These are phyloP conservation scores for Prorops nasuta DNA, from an alignment of 1,140 invertebrate genomes.

Conservation along the genomic window DNA sequence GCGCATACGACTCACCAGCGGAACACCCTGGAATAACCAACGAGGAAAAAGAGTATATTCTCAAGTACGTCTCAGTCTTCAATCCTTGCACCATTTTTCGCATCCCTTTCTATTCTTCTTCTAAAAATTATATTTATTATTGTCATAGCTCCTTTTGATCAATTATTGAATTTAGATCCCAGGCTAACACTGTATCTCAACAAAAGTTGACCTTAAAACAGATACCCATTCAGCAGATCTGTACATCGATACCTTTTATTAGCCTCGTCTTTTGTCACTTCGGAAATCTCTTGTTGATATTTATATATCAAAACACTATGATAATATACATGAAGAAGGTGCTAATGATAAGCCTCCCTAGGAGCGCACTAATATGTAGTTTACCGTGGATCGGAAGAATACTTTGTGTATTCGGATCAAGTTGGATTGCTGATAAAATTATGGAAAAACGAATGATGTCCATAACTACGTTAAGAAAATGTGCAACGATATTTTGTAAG, in stretches of 20 bases:
- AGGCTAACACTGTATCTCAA: constrained; percentile 25
- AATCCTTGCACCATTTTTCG: too few species aligned
- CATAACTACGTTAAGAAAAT: constrained; percentile 65
- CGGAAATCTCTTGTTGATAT: constrained; percentile 72
- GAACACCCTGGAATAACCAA: constrained; percentile 71
- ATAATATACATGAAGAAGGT: constrained; percentile 62
- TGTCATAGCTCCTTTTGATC: too few species aligned
- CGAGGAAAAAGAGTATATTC: constrained; percentile 74
- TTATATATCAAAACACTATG: constrained; percentile 82
- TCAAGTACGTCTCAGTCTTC: constrained; percentile 50
- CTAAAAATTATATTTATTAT: too few species aligned
- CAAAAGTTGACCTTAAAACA: constrained; percentile 27
- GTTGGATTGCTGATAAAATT: constrained; percentile 63
- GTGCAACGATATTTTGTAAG: constrained; percentile 69
- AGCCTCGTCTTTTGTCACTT: constrained; percentile 66
- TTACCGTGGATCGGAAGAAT: constrained; percentile 66
- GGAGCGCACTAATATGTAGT: constrained; percentile 64
- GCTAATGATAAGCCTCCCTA: constrained; percentile 75
- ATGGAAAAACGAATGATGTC: constrained; percentile 57
- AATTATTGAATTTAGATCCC: constrained; percentile 23
- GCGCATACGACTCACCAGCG: constrained; percentile 68
- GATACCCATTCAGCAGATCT: constrained; percentile 47
- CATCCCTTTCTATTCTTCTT: too few species aligned
- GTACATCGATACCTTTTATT: constrained; percentile 67
- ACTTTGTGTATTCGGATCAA: constrained; percentile 66